A percentile compares a stretch with the other conserved stretches of the same genome.
Conservation (phyloP, 2,888 invertebrate species). For the Acleris holmiana region DNA sequence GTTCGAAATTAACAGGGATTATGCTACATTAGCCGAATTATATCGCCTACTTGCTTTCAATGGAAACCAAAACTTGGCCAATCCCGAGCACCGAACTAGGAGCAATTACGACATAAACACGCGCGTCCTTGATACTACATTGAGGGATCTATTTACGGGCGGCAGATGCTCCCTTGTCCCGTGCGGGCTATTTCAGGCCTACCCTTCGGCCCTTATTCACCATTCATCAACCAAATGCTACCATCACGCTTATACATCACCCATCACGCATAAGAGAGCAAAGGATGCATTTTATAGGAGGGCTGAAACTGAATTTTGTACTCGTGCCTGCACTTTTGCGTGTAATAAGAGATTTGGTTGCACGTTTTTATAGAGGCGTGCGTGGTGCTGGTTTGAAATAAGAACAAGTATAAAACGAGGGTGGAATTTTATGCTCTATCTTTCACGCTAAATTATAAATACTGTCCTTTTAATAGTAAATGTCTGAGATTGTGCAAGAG, state of each 20-base stretch:
- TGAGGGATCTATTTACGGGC: conserved; percentile 77
- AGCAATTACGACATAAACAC: conserved; percentile 62
- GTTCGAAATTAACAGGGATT: no score
- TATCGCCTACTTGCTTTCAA: no score
- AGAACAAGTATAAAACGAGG: conserved; percentile 12
- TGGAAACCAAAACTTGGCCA: conserved; percentile 4
- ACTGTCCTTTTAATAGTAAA: background rate
- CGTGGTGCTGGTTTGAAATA: conserved; percentile 37
- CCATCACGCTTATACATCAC: conserved; percentile 29
- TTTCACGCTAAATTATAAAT: background rate
- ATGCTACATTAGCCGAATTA: no score
- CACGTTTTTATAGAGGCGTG: conserved; percentile 47
- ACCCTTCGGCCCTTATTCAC: conserved; percentile 45
- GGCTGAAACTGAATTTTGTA: conserved; percentile 31
- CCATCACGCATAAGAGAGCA: conserved; percentile 18
- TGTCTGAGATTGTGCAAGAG: no score
- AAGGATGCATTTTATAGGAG: conserved; percentile 30
- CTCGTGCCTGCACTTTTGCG: conserved; percentile 39
- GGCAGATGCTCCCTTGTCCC: conserved; percentile 74
- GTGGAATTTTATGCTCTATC: conserved; percentile 1
- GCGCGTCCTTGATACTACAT: conserved; percentile 82
- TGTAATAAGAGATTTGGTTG: conserved; percentile 48
- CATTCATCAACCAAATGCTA: conserved; percentile 36
- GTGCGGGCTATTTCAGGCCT: conserved; percentile 75
- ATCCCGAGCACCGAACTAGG: conserved; percentile 36